Evolutionary conservation across 35 echinoderm and acorn worm species (phyloP), one percentile per base, ranked within the genome.

Genomic region (Amphiura filiformis): DNA sequence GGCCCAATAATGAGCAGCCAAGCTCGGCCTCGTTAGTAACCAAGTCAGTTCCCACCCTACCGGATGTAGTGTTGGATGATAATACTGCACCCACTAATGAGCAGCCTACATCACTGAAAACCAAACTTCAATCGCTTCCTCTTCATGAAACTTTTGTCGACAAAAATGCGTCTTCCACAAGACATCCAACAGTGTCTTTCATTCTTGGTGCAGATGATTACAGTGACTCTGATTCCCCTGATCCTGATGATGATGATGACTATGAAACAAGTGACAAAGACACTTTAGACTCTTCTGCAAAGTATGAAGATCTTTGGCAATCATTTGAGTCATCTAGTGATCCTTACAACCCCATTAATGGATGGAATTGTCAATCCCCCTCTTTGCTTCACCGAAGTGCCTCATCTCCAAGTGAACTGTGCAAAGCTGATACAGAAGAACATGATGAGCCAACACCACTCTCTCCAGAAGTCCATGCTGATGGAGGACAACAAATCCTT

Each of bases 181-280:
- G 28, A 80, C 78, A 90, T 57, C 88, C 88, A 1, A 83, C 88
- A 18, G 42, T 90, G 0, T 83, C 61, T 39, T 90, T 49, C 39
- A 56, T 90, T 52, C 57, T 90, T 13, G 88, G 88, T 13, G 80
- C 23, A 14, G 47, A 88, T 26, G 39, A 28, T 41, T 20, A 79
- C 47, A 61, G 31, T 0, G 47, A 34, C 14, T 31, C 18, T 15
- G 87, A 83, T 31, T 64, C 77, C 13, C 42, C 38, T 89, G 86
- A 84, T 90, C 80, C 75, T 80, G 56, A 39, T 40, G 88, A 90
- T 83, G 80, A 76, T 87, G 88, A 90, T 1, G 15, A 70, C 61
- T 70, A 47, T 47, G 41, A 47, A 4, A 47, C 41, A 47, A 47
- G 17, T 47, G 41, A 47, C 41, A 4, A 47, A 47, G 41, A 47